Evolutionary conservation across 2,113 vertebrate species (phyloP), one percentile per base, ranked within the genome.

Genomic region (Pimephales promelas): DNA sequence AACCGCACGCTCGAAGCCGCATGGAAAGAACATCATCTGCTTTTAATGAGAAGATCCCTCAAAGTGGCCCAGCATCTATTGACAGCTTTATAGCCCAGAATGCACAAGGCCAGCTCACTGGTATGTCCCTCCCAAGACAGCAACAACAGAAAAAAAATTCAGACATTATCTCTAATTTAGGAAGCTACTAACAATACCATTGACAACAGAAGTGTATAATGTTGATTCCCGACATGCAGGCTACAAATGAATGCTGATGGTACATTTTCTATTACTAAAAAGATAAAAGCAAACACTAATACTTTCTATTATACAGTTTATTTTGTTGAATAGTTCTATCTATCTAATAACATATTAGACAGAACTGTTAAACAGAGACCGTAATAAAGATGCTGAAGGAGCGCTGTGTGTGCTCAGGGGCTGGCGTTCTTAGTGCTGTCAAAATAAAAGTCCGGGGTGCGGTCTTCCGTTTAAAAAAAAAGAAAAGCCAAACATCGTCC

Each of bases 21-120:
- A 45, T 61, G 66, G 73, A 85, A 77, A 81, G 18, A 59, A 73
- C 75, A 84, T 87, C 81, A 87, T 81, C 86, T 83, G 64, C 61
- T 81, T 79, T 84, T 80, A 68, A 78, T 56, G 62, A 79, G 82
- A 49, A 84, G 59, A 77, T 72, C 73, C 71, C 45, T 57, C 59
- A 79, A n/a, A 59, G 64, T 54, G 49, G 28, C 61, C 52, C 28
- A 18, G 54, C 80, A 72, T 76, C 77, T 49, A 79, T 16, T 9
- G 45, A 66, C 74, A 26, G 54, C 49, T 84, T 79, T 80, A 82
- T 13, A 59, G 57, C 64, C 28, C 40, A 74, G 68, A 34, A 28
- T 18, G 47, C 11, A 34, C 20, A 1, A 77, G 11, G 64, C 22
- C 62, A 59, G 22, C 20, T 1, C 36, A 49, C 31, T 43, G 13